Conservation (phyloP, 2,113 vertebrate genomes). For the Leucoraja erinaceus region DNA sequence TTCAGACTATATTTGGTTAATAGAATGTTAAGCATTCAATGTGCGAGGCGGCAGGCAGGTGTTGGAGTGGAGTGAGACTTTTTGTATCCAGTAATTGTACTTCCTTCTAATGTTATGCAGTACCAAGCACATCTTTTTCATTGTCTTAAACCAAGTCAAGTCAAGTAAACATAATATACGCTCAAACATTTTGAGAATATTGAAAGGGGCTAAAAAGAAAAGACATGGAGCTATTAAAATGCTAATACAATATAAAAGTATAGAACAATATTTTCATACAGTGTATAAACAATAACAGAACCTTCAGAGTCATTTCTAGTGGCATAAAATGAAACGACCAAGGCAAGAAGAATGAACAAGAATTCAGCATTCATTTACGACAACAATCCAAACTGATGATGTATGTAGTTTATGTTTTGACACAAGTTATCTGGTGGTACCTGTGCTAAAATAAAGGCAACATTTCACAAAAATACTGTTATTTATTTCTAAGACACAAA, state of each 20-base stretch:
- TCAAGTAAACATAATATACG: neutral
- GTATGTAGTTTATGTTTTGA: neutral
- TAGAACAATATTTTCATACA: neutral
- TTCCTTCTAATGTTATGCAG: neutral
- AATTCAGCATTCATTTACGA: neutral
- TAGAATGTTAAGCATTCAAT: slow-evolving; percentile 11
- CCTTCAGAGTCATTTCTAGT: neutral
- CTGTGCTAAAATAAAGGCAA: neutral
- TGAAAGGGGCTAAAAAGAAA: neutral
- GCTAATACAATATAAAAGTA: neutral
- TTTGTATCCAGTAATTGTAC: neutral
- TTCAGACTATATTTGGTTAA: neutral
- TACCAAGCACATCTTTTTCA: neutral
- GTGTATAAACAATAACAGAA: neutral
- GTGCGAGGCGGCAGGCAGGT: neutral
- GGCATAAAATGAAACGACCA: neutral
- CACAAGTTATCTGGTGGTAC: neutral
- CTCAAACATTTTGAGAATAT: too few species aligned
- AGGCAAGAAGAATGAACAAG: neutral
- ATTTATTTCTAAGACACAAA: neutral
- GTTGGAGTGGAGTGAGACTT: neutral
- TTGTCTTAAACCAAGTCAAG: neutral
- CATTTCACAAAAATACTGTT: neutral
- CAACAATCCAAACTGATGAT: neutral
- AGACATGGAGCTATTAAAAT: neutral